These are phyloP conservation scores for Taeniopygia guttata DNA, from an alignment of 2,797 vertebrate genomes.

Conservation along the genomic window DNA sequence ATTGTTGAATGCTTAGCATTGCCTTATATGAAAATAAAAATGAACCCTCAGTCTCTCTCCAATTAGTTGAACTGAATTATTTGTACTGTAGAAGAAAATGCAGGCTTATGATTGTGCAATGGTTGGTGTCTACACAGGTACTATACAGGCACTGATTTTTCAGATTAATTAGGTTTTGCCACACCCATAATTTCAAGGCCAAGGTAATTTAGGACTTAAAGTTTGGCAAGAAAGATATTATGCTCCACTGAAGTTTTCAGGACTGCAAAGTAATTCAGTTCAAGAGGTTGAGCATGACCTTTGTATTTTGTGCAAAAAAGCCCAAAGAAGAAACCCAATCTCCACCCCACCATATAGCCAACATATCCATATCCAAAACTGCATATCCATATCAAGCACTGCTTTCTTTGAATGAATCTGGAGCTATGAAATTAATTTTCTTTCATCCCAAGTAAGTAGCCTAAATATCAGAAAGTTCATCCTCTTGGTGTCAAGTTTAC, in stretches of 20 bases:
- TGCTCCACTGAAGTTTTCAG: background rate
- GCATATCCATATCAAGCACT: background rate
- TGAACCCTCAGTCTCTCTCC: background rate
- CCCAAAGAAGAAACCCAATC: background rate
- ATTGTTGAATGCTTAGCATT: background rate
- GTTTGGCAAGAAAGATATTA: background rate
- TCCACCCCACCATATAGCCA: background rate
- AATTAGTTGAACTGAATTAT: background rate
- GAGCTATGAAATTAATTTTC: background rate
- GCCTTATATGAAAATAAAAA: background rate
- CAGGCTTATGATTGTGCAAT: background rate
- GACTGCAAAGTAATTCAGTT: background rate
- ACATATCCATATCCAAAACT: background rate
- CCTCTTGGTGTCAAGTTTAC: background rate
- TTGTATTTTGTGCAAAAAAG: background rate
- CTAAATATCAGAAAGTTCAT: background rate
- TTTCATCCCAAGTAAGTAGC: background rate
- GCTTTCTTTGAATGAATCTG: background rate
- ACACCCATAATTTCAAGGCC: background rate
- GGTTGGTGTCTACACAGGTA: background rate
- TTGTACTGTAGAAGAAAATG: background rate
- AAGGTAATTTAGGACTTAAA: background rate
- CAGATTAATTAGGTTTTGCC: background rate
- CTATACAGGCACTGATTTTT: background rate
- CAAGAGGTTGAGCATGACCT: background rate